Conservation (phyloP, 2,797 vertebrate species). For the Smutsia temminckii region DNA sequence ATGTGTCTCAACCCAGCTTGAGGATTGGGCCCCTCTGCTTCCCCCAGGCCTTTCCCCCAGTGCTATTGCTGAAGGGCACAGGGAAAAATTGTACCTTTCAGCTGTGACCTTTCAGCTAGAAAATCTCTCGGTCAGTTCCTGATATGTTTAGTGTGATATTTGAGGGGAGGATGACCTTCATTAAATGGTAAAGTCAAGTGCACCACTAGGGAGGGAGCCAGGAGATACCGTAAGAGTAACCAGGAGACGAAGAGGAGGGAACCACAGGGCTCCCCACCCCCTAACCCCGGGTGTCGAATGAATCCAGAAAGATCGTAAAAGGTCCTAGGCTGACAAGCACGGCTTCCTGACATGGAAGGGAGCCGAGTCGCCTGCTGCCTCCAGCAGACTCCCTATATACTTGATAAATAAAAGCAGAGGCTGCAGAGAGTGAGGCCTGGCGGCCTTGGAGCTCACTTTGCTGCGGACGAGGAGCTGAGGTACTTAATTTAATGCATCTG, state of each 20-base stretch:
- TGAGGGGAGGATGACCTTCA: slow-evolving; percentile 55
- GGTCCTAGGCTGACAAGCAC: background rate
- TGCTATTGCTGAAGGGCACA: background rate
- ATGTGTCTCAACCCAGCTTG: background rate
- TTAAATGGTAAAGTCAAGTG: slow-evolving; percentile 65
- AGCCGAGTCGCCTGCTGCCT: background rate
- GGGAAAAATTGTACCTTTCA: background rate
- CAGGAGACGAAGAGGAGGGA: background rate
- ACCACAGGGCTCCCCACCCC: background rate
- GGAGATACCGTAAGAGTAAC: background rate
- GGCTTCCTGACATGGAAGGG: background rate
- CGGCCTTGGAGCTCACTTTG: background rate
- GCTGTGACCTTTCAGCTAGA: slow-evolving; percentile 65
- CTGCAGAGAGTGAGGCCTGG: background rate
- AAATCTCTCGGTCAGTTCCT: slow-evolving; percentile 47
- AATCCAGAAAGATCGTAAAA: background rate
- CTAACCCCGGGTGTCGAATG: background rate
- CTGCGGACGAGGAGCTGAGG: background rate
- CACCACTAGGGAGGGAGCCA: background rate
- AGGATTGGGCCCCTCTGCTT: fast-evolving
- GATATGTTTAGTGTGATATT: slow-evolving; percentile 53
- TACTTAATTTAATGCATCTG: background rate
- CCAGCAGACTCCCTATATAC: background rate
- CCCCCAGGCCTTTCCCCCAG: background rate
- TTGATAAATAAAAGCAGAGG: background rate